A percentile compares a stretch with the other conserved stretches of the same genome.
Conservation (phyloP, 2,113 vertebrate genomes). For the Pterocles burchelli region DNA sequence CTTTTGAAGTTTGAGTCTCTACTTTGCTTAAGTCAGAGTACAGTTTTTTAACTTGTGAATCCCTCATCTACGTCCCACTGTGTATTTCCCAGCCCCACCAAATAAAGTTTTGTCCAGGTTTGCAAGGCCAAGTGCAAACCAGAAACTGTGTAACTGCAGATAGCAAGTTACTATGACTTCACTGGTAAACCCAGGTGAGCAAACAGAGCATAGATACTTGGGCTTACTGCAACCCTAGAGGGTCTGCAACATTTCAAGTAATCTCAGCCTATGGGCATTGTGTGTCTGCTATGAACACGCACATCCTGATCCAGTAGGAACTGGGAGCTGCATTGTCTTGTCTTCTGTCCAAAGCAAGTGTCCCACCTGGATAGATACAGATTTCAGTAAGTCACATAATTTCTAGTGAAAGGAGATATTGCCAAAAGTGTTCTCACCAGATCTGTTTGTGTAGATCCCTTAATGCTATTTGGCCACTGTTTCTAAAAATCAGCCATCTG, state of each 20-base stretch:
- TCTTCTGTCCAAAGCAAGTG: background rate
- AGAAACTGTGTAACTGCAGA: background rate
- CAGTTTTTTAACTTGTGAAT: background rate
- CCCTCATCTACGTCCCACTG: background rate
- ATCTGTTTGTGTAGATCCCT: background rate
- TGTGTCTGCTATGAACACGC: background rate
- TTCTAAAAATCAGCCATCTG: background rate
- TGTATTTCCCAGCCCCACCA: background rate
- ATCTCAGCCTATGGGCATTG: background rate
- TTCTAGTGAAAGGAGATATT: background rate
- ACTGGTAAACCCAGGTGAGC: background rate
- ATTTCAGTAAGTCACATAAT: background rate
- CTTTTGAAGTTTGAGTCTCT: background rate
- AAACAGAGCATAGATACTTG: accelerated
- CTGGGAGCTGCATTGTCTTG: background rate
- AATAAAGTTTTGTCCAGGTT: background rate
- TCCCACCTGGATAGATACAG: background rate
- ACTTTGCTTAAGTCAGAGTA: background rate
- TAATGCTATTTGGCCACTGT: background rate
- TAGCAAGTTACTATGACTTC: background rate
- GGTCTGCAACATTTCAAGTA: background rate
- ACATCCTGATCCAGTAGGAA: background rate
- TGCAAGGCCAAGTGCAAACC: background rate
- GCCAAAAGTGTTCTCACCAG: background rate
- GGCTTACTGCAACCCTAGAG: background rate